Base-by-base conservation (phyloP, 2,113 vertebrate species). In the Prunella fulvescens region DNA sequence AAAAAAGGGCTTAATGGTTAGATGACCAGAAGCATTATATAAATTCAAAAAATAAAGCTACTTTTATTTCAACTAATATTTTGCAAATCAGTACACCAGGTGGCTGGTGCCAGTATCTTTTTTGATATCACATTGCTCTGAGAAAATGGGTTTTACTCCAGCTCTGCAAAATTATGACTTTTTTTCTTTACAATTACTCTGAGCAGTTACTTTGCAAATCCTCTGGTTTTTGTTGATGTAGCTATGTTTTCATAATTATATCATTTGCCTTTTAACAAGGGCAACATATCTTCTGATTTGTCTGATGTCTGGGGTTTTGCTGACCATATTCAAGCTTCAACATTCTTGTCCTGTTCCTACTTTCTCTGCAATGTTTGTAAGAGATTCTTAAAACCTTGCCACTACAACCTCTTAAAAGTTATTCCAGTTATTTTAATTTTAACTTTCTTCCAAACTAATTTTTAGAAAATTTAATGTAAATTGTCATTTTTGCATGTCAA, bases 261-360 rank as follows among this genome's bases (percentile, higher is more conserved):
- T 92, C 45, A 81, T 88, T 71, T 84, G 47, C 25, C 51, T 90
- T 88, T 93, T 47, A 86, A 67, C 69, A 95, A 92, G 82, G 60
- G 62, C 58, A 88, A 60, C n/a, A 44, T 3, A 2, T 42, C 45
- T 33, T 26, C 53, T 25, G 37, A 57, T 57, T 50, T 65, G 29
- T 22, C 35, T 85, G 19, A 44, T 66, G 47, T 31, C 39, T 67
- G 29, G 28, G 29, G 14, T 58, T 96, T 66, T 86, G 86, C 91
- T 94, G 86, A 83, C 51, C 26, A 4, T 42, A 31, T 47, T 90
- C 7, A 83, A 78, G 9, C 26, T 90, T 33, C 29, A 44, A 28
- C 25, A 62, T 61, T 85, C 13, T 58, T 80, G 50, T 67, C 54
- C 33, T 82, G 3, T 25, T 72, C 50, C 58, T 83, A 62, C 45